A percentile compares a stretch with the other conserved stretches of the same genome.
phyloP scores from a whole-genome alignment of 2,797 vertebrate species.

The Florisuga fusca region DNA sequence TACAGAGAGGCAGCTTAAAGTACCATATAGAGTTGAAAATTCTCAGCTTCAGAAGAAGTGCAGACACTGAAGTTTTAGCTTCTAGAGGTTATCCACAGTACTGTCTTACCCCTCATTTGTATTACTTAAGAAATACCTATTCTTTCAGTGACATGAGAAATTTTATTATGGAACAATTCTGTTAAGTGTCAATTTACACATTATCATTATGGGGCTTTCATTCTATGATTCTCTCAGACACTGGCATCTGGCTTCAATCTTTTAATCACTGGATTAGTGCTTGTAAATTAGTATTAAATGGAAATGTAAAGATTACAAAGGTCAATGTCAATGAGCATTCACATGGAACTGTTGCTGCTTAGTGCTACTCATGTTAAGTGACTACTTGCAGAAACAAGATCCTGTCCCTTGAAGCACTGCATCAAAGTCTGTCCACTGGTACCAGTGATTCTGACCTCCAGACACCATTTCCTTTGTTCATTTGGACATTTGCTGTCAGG shows the following conservation, averaged over 20 bases:
- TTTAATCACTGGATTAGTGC: conserved; percentile 36
- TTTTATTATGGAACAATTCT: background rate
- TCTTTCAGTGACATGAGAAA: conserved; percentile 7
- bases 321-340: conserved; percentile 29
- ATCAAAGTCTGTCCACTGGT: background rate
- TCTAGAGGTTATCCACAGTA: background rate
- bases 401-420: background rate
- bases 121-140: background rate
- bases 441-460: background rate
- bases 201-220: background rate
- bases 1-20: too few species aligned
- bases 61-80: background rate
- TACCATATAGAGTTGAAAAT: background rate
- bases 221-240: background rate
- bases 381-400: background rate
- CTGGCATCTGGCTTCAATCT: conserved; percentile 49
- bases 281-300: conserved; percentile 49
- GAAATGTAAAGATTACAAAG: conserved; percentile 66
- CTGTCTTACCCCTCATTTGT: background rate
- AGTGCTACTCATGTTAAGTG: background rate
- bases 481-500: background rate
- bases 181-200: background rate
- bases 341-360: background rate
- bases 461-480: background rate
- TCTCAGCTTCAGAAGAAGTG: background rate